Evolutionary conservation across 2,888 invertebrate genomes (phyloP).

Genomic region (Falcaria lacertinaria): DNA sequence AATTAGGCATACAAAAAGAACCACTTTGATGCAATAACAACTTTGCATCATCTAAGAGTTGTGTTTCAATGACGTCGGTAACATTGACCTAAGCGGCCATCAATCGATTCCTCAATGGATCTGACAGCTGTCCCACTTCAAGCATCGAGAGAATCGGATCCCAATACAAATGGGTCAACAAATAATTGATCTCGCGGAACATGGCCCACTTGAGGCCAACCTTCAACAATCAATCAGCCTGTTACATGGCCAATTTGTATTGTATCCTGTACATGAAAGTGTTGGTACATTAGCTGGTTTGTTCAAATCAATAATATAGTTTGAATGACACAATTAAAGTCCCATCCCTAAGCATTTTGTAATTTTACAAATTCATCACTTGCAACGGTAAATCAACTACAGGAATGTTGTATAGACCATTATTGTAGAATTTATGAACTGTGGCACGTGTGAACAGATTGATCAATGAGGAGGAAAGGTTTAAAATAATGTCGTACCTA

Average conservation of each 20-base stretch:
- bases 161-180: conserved; percentile 56
- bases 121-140: conserved; percentile 7
- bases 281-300: conserved; percentile 4
- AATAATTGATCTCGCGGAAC: conserved; percentile 46
- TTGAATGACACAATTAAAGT: too few species aligned
- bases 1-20: too few species aligned
- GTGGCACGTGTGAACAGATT: background rate
- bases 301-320: conserved; percentile 7
- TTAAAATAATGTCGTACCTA: too few species aligned
- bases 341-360: too few species aligned
- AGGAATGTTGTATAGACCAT: too few species aligned
- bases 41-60: too few species aligned
- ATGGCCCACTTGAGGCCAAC: conserved; percentile 18
- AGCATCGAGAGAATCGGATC: conserved; percentile 52
- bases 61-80: background rate
- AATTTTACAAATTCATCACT: too few species aligned
- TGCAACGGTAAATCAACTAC: too few species aligned
- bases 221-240: conserved; percentile 46
- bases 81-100: background rate
- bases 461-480: background rate
- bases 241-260: conserved; percentile 22
- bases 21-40: too few species aligned
- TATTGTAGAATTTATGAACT: too few species aligned
- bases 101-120: background rate
- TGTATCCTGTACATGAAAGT: conserved; percentile 12